Evolutionary conservation across 2,113 vertebrate genomes (phyloP).

Genomic region (Serilophus lunatus): DNA sequence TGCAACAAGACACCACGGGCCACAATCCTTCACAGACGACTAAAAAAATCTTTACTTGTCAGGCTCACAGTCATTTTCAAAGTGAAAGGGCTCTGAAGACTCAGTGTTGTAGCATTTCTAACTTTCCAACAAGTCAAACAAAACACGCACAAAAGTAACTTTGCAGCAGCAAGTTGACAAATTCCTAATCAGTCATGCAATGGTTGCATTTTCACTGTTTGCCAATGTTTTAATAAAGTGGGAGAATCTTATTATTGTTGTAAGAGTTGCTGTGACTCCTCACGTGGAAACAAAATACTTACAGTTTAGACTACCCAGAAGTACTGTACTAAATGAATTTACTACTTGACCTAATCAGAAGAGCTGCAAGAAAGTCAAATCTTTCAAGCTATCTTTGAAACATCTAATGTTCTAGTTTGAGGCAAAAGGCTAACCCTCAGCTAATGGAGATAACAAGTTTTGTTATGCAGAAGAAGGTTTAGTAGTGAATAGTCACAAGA

Average conservation of each 20-base stretch:
- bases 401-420: not conserved
- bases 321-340: not conserved
- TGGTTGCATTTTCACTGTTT: not conserved
- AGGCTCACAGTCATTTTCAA: not conserved
- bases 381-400: not conserved
- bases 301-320: not conserved
- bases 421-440: not conserved
- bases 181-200: not conserved
- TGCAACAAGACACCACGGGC: not conserved
- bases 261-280: not conserved
- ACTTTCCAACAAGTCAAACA: not conserved
- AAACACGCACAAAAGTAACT: not conserved
- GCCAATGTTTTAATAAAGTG: not conserved
- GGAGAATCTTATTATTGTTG: not conserved
- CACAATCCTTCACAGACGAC: accelerated
- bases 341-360: not conserved
- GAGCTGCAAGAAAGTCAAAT: not conserved
- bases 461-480: not conserved
- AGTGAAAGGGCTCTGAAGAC: not conserved
- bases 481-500: not conserved
- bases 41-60: not conserved
- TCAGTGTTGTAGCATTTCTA: not conserved
- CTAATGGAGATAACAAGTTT: not conserved
- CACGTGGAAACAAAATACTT: not conserved
- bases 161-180: not conserved